These are phyloP conservation scores for Enteromius thamalakanensis DNA, from an alignment of 2,797 vertebrate species.

Conservation along the genomic window DNA sequence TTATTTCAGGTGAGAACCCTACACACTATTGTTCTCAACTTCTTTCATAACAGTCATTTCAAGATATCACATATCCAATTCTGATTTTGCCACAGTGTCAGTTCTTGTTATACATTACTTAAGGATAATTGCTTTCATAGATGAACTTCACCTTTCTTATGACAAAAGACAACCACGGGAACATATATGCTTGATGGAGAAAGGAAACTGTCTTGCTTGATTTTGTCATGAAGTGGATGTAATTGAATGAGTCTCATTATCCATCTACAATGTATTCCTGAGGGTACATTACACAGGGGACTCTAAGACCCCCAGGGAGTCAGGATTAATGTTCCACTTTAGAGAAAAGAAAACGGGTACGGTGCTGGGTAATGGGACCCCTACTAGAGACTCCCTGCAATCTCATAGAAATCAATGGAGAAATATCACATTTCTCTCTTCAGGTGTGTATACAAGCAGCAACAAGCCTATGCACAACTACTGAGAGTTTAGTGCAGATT, in stretches of 20 bases:
- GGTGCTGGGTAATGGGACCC: slow-evolving; percentile 54
- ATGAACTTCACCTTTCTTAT: background rate
- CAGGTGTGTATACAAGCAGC: slow-evolving; percentile 35
- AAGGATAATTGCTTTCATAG: background rate
- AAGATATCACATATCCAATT: slow-evolving; percentile 1
- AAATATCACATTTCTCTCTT: slow-evolving; percentile 49
- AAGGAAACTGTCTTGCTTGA: slow-evolving; percentile 46
- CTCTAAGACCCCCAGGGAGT: slow-evolving; percentile 31
- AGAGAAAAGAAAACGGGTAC: slow-evolving; percentile 37
- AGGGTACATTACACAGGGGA: slow-evolving; percentile 43
- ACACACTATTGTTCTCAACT: background rate
- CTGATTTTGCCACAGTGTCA: background rate
- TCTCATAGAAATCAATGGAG: slow-evolving; percentile 53
- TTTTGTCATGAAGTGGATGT: slow-evolving; percentile 46
- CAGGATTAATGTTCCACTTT: slow-evolving; percentile 51
- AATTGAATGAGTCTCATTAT: slow-evolving; percentile 46
- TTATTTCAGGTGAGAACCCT: background rate
- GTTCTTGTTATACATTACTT: background rate
- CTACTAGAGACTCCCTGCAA: slow-evolving; percentile 54
- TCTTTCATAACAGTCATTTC: background rate
- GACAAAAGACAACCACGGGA: slow-evolving; percentile 1
- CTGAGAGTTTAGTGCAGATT: slow-evolving; percentile 8
- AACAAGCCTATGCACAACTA: slow-evolving; percentile 24
- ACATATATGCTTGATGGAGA: slow-evolving; percentile 2
- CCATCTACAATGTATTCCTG: slow-evolving; percentile 17